Percentiles rank a stretch among this genome's conserved stretches.
Conservation (phyloP, 53 echinoderm and acorn worm genomes). For the Mesocentrotus franciscanus region DNA sequence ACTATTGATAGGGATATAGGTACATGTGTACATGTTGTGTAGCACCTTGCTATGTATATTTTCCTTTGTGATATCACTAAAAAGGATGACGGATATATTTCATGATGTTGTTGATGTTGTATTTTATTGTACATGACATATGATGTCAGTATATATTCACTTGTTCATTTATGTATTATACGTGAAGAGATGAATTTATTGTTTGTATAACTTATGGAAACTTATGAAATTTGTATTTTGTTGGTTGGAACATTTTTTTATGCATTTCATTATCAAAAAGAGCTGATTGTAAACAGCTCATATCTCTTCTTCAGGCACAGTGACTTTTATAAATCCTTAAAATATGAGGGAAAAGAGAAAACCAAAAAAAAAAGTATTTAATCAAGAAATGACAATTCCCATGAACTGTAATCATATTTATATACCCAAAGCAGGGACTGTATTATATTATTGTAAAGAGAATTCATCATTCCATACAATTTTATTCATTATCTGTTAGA, state of each 20-base stretch:
- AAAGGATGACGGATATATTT: neutral
- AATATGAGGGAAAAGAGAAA: neutral
- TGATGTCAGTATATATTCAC: conserved; percentile 44
- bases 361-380: conserved; percentile 36
- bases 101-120: conserved; percentile 39
- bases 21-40: neutral
- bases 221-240: conserved; percentile 46
- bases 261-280: conserved; percentile 37
- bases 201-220: conserved; percentile 50
- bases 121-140: conserved; percentile 66
- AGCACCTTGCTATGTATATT: neutral
- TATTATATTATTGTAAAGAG: conserved; percentile 21
- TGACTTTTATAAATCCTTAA: neutral
- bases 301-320: conserved; percentile 12
- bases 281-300: neutral
- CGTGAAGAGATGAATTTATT: conserved; percentile 50
- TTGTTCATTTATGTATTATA: conserved; percentile 53
- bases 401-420: conserved; percentile 27
- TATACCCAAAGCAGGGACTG: conserved; percentile 45
- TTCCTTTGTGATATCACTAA: neutral
- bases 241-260: conserved; percentile 34
- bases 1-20: neutral
- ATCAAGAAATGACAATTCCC: conserved; percentile 54
- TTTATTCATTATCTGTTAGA: neutral
- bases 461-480: conserved; percentile 41